Conservation (phyloP, 2,797 vertebrate genomes). For the Pseudochaenichthys georgianus region DNA sequence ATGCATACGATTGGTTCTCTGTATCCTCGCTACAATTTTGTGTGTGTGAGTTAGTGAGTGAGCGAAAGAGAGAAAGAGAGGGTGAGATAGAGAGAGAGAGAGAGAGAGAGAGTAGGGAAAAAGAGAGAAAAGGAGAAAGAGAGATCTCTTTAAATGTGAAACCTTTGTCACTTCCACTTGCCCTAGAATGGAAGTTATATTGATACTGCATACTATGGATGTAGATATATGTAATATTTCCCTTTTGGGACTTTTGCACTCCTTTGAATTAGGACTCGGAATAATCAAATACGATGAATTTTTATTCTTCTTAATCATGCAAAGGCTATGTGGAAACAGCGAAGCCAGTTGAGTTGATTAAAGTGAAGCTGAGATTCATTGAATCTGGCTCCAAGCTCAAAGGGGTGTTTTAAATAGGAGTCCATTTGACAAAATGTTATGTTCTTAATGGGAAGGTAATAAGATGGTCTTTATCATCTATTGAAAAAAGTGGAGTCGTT, state of each 20-base stretch:
- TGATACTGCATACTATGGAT: slow-evolving; percentile 78
- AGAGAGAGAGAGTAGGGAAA: too few relatives aligned
- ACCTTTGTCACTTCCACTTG: slow-evolving; percentile 69
- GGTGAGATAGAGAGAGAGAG: too few relatives aligned
- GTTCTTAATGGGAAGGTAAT: slow-evolving; percentile 87
- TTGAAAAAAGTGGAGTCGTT: slow-evolving; percentile 77
- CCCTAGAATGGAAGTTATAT: slow-evolving; percentile 74
- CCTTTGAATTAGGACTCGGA: slow-evolving; percentile 80
- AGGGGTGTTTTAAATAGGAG: slow-evolving; percentile 86
- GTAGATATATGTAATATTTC: slow-evolving; percentile 81
- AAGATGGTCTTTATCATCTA: slow-evolving; percentile 84
- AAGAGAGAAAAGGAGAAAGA: slow-evolving; percentile 4
- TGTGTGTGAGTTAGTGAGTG: slow-evolving; percentile 8
- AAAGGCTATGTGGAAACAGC: slow-evolving; percentile 75
- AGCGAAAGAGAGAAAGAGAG: neutral
- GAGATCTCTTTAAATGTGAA: slow-evolving; percentile 54
- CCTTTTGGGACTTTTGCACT: slow-evolving; percentile 77
- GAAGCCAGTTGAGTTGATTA: slow-evolving; percentile 78
- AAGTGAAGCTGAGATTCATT: slow-evolving; percentile 81
- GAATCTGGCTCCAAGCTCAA: slow-evolving; percentile 77
- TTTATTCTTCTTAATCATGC: slow-evolving; percentile 86
- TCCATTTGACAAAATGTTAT: slow-evolving; percentile 86
- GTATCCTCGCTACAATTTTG: slow-evolving; percentile 10
- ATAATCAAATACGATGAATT: slow-evolving; percentile 88
- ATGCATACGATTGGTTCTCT: slow-evolving; percentile 41